phyloP scores from a whole-genome alignment of 2,113 vertebrate genomes.

The Ceratotherium simum region DNA sequence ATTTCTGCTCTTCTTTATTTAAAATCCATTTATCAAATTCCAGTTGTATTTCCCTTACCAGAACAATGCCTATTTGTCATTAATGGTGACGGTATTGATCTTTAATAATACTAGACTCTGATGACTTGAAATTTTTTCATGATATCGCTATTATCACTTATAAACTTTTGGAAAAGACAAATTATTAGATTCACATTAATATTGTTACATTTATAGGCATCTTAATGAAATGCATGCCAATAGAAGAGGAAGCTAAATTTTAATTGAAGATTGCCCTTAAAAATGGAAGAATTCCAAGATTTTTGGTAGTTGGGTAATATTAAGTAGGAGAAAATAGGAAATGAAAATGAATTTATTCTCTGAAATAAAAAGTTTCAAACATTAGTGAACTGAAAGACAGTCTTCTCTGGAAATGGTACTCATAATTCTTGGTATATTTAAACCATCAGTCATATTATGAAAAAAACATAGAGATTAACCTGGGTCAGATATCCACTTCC shows the following conservation, averaged over 20 bases:
- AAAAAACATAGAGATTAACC: not conserved
- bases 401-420: not conserved
- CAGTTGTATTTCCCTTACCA: not conserved
- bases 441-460: slow-evolving; percentile 1
- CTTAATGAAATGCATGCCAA: slow-evolving; percentile 19
- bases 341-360: not conserved
- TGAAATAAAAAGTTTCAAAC: slow-evolving; percentile 25
- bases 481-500: not conserved
- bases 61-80: slow-evolving; percentile 17
- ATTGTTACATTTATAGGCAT: not conserved
- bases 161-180: slow-evolving; percentile 51
- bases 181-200: slow-evolving; percentile 33
- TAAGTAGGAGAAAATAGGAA: not conserved
- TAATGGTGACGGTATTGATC: slow-evolving; percentile 21
- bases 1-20: slow-evolving; percentile 24
- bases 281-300: slow-evolving; percentile 49
- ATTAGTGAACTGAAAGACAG: not conserved
- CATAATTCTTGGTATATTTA: slow-evolving; percentile 17
- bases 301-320: not conserved
- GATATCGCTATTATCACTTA: not conserved
- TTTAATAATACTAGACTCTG: slow-evolving; percentile 56
- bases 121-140: slow-evolving; percentile 37
- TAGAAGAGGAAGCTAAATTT: slow-evolving; percentile 49
- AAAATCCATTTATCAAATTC: slow-evolving; percentile 57
- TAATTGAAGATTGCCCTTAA: slow-evolving; percentile 40